Evolutionary conservation across 2,888 invertebrate genomes (phyloP).

Genomic region (Apodemia zela): DNA sequence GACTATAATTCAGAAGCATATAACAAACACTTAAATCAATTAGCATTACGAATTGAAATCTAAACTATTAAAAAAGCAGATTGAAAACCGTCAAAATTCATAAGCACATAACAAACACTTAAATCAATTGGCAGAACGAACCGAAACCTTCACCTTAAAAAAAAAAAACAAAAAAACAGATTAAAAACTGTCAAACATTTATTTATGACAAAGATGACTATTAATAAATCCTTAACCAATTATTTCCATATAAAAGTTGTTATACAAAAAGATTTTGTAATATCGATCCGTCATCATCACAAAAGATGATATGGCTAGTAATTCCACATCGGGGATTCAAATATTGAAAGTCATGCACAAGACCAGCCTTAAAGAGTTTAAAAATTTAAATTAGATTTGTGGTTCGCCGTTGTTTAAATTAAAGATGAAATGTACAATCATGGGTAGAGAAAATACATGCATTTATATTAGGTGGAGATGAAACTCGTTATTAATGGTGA

Average conservation of each 20-base stretch:
- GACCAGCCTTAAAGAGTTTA: slow-evolving; percentile 15
- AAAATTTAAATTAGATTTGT: slow-evolving; percentile 17
- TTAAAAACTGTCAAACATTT: slow-evolving; percentile 35
- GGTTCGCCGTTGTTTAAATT: slow-evolving; percentile 16
- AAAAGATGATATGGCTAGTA: slow-evolving; percentile 38
- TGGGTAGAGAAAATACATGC: slow-evolving; percentile 15
- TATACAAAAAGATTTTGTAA: slow-evolving; percentile 53
- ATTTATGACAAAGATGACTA: slow-evolving; percentile 34
- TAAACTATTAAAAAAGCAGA: no score
- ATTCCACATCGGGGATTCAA: slow-evolving; percentile 38
- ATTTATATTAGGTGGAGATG: slow-evolving; percentile 1
- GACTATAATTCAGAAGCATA: no score
- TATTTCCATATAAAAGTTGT: slow-evolving; percentile 52
- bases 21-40: no score
- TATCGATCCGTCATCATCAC: slow-evolving; percentile 60
- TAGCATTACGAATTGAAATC: no score
- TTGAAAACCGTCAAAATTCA: no score
- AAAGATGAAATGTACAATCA: slow-evolving; percentile 16
- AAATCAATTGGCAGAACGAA: neutral
- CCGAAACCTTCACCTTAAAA: slow-evolving; percentile 14
- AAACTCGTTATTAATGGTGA: neutral
- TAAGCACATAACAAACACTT: neutral
- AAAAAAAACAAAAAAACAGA: slow-evolving; percentile 19
- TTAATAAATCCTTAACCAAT: slow-evolving; percentile 66
- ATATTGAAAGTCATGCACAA: slow-evolving; percentile 44